These are phyloP conservation scores for Slavum lentiscoides DNA, from an alignment of 2,888 invertebrate genomes.

Conservation along the genomic window DNA sequence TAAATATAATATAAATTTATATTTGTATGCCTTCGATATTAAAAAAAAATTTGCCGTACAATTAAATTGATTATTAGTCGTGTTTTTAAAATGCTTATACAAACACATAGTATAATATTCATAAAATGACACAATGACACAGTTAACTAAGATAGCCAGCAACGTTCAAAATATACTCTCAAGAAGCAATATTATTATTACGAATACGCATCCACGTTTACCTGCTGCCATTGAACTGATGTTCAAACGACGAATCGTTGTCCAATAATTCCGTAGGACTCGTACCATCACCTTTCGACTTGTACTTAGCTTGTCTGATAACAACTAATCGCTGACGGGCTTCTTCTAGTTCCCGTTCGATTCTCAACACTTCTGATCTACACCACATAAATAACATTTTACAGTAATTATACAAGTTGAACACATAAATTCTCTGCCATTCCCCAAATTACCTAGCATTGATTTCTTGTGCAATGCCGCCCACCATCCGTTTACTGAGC, in stretches of 20 bases:
- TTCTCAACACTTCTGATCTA: conserved; percentile 84
- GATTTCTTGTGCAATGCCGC: conserved; percentile 92
- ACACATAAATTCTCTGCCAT: conserved; percentile 55
- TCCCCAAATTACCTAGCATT: conserved; percentile 70
- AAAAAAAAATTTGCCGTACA: no score
- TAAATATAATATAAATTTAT: no score
- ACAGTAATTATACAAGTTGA: neutral
- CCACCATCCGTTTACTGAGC: conserved; percentile 91
- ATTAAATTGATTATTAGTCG: no score
- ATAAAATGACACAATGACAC: neutral
- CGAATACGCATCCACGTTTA: neutral
- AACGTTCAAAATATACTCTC: neutral
- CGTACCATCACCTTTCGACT: conserved; percentile 66
- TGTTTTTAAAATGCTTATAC: neutral
- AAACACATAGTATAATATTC: neutral
- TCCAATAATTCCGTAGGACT: conserved; percentile 39
- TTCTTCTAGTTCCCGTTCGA: conserved; percentile 90
- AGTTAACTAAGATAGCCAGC: neutral
- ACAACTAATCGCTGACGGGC: conserved; percentile 87
- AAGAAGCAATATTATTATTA: neutral
- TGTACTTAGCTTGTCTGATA: conserved; percentile 91
- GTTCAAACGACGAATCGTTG: conserved; percentile 38
- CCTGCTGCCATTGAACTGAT: conserved; percentile 42
- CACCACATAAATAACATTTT: neutral
- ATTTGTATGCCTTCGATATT: no score